Evolutionary conservation across 2,113 vertebrate genomes (phyloP), one percentile per base, ranked within the genome.

Genomic region (Myanophis thanlyinensis): DNA sequence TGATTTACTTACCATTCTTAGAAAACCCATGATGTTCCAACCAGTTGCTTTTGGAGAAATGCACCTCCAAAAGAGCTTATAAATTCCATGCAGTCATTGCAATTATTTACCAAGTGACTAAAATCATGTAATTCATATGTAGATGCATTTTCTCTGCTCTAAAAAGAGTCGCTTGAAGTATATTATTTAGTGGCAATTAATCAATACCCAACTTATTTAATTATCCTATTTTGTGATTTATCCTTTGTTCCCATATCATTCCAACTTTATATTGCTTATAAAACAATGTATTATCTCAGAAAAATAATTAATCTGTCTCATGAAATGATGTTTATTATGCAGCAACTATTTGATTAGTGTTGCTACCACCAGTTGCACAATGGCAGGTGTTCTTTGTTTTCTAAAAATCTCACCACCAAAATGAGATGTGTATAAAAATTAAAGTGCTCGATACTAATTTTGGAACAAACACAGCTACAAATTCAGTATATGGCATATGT

Each of bases 81-180:
- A 92, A 92, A 90, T 95, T 93, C 93, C 80, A 85, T 44, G 94
- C 13, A 93, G 91, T 90, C 89, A 3, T 93, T 93, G 30, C 35
- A 90, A 53, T 88, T 95, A 91, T 94, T 93, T 95, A 91, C 49
- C 13, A 90, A 67, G 90, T 89, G 10, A 96, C 94, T 95, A 95
- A 95, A 93, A 46, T 30, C 0, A 85, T 92, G 95, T 93, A 91
- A 93, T 92, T 94, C 59, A 95, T 93, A n/a, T 88, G 54, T 47
- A 40, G 23, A 62, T 91, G 35, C 1, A 25, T 35, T 89, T 88
- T 87, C 0, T 51, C 87, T 0, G 0, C 62, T 93, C 91, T 89
- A 94, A 95, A 95, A 91, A 85, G 15, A 2, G 15, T 3, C 47
- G 0, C 85, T 59, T 91, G 40, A 51, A 11, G 90, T 22, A 25